Percentiles rank a stretch among this genome's conserved stretches.
These are phyloP conservation scores for Rhagologus leucostigma DNA, from an alignment of 2,113 vertebrate genomes.

Conservation along the genomic window DNA sequence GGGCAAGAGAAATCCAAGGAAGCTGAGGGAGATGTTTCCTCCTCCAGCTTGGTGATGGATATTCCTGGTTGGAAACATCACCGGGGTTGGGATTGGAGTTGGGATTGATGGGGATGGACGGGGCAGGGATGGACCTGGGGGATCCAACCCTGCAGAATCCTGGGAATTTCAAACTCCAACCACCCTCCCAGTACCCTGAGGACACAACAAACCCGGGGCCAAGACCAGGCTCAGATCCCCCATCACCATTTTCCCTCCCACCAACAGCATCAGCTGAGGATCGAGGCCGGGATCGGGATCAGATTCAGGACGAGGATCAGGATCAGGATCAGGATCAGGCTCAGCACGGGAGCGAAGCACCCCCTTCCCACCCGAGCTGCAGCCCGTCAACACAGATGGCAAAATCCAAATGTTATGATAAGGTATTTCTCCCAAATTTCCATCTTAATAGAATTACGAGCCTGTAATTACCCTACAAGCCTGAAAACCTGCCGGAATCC, in stretches of 20 bases:
- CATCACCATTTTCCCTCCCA: accelerated
- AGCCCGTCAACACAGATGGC: constrained; percentile 31
- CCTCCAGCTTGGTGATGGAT: accelerated
- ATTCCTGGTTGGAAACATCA: neutral
- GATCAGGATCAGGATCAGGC: neutral
- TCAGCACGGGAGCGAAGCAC: neutral
- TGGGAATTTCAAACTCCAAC: accelerated
- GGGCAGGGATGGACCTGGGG: neutral
- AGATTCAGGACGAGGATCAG: neutral
- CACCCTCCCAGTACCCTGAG: accelerated
- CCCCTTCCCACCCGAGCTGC: constrained; percentile 11
- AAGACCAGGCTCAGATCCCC: accelerated
- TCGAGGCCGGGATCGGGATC: neutral
- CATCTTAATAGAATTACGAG: constrained; percentile 68
- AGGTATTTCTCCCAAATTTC: constrained; percentile 65
- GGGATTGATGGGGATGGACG: accelerated
- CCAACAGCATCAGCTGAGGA: accelerated
- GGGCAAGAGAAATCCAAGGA: neutral
- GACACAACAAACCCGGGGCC: accelerated
- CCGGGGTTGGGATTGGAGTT: neutral
- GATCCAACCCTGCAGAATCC: neutral
- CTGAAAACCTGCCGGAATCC: constrained; percentile 74
- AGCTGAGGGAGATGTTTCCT: neutral
- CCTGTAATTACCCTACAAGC: constrained; percentile 74
- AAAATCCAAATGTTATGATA: constrained; percentile 70